These are phyloP conservation scores for Dysdera silvatica DNA, from an alignment of 1,140 invertebrate genomes.

Conservation along the genomic window DNA sequence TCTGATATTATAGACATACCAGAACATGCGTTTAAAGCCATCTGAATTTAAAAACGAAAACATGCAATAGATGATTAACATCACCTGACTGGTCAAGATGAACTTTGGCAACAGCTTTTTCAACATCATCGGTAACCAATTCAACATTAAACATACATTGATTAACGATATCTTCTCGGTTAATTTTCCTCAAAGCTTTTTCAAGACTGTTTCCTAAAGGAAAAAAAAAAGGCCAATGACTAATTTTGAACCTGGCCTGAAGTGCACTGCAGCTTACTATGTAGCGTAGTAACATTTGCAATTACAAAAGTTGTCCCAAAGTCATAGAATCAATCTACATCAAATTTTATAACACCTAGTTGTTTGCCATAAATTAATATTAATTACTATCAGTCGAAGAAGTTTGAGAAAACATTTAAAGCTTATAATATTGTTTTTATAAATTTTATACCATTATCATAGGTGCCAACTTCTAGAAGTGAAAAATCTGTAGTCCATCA, in stretches of 20 bases:
- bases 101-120: constrained; percentile 65
- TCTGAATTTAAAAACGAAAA: background rate
- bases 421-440: no score
- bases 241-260: constrained; percentile 64
- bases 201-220: constrained; percentile 69
- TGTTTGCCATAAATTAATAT: background rate
- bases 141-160: constrained; percentile 81
- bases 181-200: constrained; percentile 76
- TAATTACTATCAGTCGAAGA: no score
- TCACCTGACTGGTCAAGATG: constrained; percentile 57
- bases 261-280: no score
- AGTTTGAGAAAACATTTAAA: no score
- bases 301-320: no score
- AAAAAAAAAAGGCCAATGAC: constrained; percentile 48
- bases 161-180: constrained; percentile 83
- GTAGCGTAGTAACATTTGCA: no score
- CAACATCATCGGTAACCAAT: constrained; percentile 68
- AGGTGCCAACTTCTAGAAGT: no score
- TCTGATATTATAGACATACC: background rate
- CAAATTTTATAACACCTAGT: no score
- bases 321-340: no score
- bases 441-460: no score
- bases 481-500: no score
- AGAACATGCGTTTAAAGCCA: no score
- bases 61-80: background rate